Percentiles rank a stretch among this genome's conserved stretches.
Conservation (phyloP, 2,888 invertebrate species). For the Acleris holmiana region DNA sequence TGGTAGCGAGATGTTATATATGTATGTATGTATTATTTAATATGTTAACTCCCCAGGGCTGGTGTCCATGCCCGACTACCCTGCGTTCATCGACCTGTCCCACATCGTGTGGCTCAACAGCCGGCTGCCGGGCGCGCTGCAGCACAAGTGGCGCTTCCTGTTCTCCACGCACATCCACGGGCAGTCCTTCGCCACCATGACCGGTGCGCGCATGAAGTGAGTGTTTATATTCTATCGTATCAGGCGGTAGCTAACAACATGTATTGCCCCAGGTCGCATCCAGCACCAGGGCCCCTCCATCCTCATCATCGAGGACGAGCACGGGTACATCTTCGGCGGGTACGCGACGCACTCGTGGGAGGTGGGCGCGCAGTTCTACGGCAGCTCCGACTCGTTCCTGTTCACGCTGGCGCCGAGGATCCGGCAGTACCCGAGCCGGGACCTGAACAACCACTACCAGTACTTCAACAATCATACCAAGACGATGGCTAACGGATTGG, state of each 20-base stretch:
- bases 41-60: constrained; percentile 74
- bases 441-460: constrained; percentile 95
- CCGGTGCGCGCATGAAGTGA: constrained; percentile 76
- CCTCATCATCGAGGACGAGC: constrained; percentile 91
- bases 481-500: constrained; percentile 96
- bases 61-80: constrained; percentile 90
- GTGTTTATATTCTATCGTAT: too few species aligned
- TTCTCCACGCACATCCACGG: constrained; percentile 95
- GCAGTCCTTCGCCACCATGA: constrained; percentile 94
- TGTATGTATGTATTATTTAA: too few species aligned
- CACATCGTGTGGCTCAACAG: constrained; percentile 92
- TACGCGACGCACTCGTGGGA: constrained; percentile 93
- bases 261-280: constrained; percentile 84
- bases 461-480: constrained; percentile 96
- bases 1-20: too few species aligned
- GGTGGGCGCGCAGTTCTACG: constrained; percentile 90
- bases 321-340: constrained; percentile 94
- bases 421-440: constrained; percentile 90
- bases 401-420: constrained; percentile 93
- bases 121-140: constrained; percentile 89
- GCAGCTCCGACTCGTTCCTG: constrained; percentile 90
- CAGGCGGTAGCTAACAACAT: background rate
- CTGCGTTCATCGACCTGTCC: constrained; percentile 89
- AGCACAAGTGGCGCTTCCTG: constrained; percentile 93
- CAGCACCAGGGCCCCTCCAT: constrained; percentile 92